phyloP scores from a whole-genome alignment of 2,888 invertebrate genomes.

The Hypercompe scribonia region DNA sequence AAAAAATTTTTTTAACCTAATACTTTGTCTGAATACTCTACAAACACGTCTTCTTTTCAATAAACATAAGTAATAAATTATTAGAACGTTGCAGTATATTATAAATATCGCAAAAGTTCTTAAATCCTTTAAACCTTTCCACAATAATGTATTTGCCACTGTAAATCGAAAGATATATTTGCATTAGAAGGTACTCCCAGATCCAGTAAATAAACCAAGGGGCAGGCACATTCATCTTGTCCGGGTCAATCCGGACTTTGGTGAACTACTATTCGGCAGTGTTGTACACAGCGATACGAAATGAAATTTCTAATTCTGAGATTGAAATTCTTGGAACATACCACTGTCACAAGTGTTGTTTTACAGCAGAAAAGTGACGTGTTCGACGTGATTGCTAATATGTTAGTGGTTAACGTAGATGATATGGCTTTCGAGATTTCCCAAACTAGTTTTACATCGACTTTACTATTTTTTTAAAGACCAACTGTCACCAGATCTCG shows the following conservation, averaged over 20 bases:
- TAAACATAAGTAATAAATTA: background rate
- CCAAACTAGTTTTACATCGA: no score
- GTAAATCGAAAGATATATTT: slow-evolving; percentile 13
- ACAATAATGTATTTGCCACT: slow-evolving; percentile 5
- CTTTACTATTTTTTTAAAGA: no score
- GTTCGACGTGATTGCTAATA: no score
- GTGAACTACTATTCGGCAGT: slow-evolving; percentile 18
- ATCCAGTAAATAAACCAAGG: slow-evolving; percentile 49
- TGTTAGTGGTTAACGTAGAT: no score
- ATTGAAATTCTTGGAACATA: background rate
- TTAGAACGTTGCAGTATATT: background rate
- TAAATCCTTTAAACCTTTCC: background rate
- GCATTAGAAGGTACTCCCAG: slow-evolving; percentile 32
- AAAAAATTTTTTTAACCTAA: background rate
- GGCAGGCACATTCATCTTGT: slow-evolving; percentile 53
- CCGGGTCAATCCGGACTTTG: slow-evolving; percentile 32
- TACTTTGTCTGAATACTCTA: background rate
- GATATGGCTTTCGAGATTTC: no score
- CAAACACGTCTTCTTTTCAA: background rate
- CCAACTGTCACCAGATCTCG: no score
- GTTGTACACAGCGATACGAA: slow-evolving; percentile 20
- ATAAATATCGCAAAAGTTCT: background rate
- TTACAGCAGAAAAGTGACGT: background rate
- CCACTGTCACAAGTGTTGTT: background rate
- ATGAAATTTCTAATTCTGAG: slow-evolving; percentile 1